Base-by-base conservation (phyloP, 2,113 vertebrate species). In the Cervus canadensis region DNA sequence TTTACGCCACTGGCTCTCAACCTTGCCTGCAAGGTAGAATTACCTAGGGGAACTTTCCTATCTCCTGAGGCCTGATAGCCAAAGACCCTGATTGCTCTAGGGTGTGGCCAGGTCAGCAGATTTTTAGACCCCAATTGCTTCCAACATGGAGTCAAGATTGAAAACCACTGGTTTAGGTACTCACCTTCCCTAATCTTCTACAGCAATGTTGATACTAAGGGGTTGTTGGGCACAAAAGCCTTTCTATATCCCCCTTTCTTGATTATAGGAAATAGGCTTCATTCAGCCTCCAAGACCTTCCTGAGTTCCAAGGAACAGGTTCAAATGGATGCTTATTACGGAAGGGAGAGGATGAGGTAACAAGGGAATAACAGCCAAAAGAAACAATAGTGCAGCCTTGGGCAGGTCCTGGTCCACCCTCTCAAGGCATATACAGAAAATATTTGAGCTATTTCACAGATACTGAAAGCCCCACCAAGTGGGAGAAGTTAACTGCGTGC, bases 1-100 rank as follows among this genome's bases (percentile, higher is more conserved):
- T 96, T 67, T 45, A 96, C 50, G 57, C 74, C 62, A 79, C 71
- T 94, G 71, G 12, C 36, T 89, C 54, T 94, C 86, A 78, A 94
- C 11, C 50, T 33, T 79, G 83, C 50, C 23, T 28, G 11, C 10
- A 94, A 87, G 36, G 52, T 95, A 26, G 52, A 83, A 76, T 92
- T 90, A 78, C 26, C 48, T 30, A 43, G 28, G n/a, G 11, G 15
- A 62, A 33, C 59, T 93, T 90, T 88, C 82, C 15, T 96, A 4
- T 89, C 54, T 83, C 74, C 36, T 82, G 11, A 15, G 36, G 36
- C 57, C 16, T 48, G 13, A 62, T 11, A 19, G 56, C 11, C 23
- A 92, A 62, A 52, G 23, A 62, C 54, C 86, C 26, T 89, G 56
- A 87, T 62, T 56, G 25, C 45, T 95, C 71, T 84, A 50, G 84